These are phyloP conservation scores for Betta splendens DNA, from an alignment of 2,797 vertebrate species.

Conservation along the genomic window DNA sequence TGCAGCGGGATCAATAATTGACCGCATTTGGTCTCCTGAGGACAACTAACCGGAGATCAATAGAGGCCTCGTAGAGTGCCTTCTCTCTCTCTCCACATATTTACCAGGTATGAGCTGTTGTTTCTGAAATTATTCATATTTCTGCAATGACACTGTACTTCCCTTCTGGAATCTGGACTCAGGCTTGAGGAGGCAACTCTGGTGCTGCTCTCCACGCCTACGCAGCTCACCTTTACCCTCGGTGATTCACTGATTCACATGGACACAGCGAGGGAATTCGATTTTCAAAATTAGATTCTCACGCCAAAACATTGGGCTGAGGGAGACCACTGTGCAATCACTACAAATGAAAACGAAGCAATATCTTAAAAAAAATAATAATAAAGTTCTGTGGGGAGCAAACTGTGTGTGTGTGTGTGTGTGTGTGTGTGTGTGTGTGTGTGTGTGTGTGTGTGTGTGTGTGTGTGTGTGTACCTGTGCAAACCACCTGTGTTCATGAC, in stretches of 20 bases:
- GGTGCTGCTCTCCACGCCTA: slow-evolving; percentile 24
- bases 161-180: slow-evolving; percentile 13
- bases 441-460: neutral
- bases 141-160: neutral
- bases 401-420: no score
- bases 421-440: no score
- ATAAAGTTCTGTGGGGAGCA: neutral
- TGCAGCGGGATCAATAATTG: slow-evolving; percentile 67
- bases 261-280: slow-evolving; percentile 16
- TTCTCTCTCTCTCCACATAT: slow-evolving; percentile 39
- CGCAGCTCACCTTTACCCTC: slow-evolving; percentile 16
- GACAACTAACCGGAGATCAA: slow-evolving; percentile 62
- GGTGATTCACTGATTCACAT: neutral
- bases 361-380: neutral
- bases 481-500: slow-evolving; percentile 54
- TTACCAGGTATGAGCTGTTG: slow-evolving; percentile 43
- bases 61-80: slow-evolving; percentile 46
- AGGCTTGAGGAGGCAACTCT: slow-evolving; percentile 15
- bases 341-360: slow-evolving; percentile 20
- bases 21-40: slow-evolving; percentile 60
- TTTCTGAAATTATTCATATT: neutral
- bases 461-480: slow-evolving; percentile 1
- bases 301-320: slow-evolving; percentile 3
- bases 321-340: slow-evolving; percentile 7
- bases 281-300: slow-evolving; percentile 52